A percentile compares a stretch with the other conserved stretches of the same genome.
Conservation (phyloP, 2,797 vertebrate species). For the Gorsachius magnificus region DNA sequence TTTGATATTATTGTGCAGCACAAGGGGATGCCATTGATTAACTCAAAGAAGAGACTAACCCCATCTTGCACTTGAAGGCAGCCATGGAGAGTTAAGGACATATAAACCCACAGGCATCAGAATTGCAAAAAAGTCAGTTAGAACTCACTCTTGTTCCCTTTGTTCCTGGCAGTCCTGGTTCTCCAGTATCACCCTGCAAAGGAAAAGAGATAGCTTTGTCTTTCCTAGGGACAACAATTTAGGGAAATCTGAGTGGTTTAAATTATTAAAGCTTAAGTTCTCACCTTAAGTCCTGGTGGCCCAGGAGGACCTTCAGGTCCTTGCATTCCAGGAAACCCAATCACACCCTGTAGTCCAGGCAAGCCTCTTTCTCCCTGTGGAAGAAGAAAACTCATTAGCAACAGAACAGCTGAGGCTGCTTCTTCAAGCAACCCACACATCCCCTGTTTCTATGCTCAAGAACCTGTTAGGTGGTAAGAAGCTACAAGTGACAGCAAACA, state of each 20-base stretch:
- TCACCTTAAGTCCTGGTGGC: conserved; percentile 88
- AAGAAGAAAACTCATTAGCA: conserved; percentile 8
- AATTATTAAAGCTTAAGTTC: background rate
- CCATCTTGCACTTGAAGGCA: background rate
- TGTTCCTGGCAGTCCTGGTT: conserved; percentile 84
- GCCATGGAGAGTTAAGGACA: background rate
- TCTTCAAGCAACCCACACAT: background rate
- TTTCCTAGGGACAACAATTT: background rate
- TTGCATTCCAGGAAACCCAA: conserved; percentile 96
- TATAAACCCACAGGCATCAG: background rate
- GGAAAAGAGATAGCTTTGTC: background rate
- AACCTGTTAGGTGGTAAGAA: background rate
- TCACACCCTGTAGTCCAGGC: conserved; percentile 89
- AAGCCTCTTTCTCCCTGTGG: conserved; percentile 90
- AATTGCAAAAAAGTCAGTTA: background rate
- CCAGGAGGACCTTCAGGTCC: conserved; percentile 92
- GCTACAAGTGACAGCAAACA: background rate
- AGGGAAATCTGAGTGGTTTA: background rate
- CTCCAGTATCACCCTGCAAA: conserved; percentile 87
- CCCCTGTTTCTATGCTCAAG: background rate
- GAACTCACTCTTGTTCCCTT: conserved; percentile 93
- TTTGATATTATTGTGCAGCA: background rate
- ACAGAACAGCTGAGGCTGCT: background rate
- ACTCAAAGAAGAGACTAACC: background rate
- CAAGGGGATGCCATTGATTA: background rate